These are phyloP conservation scores for Hyperoplus lanceolatus DNA, from an alignment of 2,797 vertebrate species.

Conservation along the genomic window DNA sequence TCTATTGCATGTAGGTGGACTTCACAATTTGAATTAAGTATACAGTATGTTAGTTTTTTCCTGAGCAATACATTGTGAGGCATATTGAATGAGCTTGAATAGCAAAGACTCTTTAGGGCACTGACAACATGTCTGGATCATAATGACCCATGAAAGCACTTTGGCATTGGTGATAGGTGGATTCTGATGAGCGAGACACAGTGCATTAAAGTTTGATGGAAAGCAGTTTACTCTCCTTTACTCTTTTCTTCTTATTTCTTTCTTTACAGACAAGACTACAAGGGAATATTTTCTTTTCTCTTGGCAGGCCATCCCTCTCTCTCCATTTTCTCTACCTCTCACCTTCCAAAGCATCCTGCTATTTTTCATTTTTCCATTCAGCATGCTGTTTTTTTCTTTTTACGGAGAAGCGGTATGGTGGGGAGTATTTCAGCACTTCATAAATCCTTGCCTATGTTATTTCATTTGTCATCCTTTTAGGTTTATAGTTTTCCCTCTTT, in stretches of 20 bases:
- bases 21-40: conserved; percentile 80
- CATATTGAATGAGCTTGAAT: conserved; percentile 69
- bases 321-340: conserved; percentile 65
- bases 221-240: conserved; percentile 48
- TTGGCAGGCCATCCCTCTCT: conserved; percentile 60
- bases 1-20: conserved; percentile 70
- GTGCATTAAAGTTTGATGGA: conserved; percentile 52
- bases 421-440: conserved; percentile 77
- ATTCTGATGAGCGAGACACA: conserved; percentile 61
- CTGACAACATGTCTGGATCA: conserved; percentile 74
- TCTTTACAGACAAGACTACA: conserved; percentile 35
- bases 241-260: conserved; percentile 13
- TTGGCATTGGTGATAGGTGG: conserved; percentile 71
- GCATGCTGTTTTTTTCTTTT: conserved; percentile 16
- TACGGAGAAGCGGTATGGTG: conserved; percentile 52
- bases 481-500: conserved; percentile 60
- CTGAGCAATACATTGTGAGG: conserved; percentile 76
- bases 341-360: conserved; percentile 63
- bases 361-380: conserved; percentile 71
- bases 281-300: conserved; percentile 29
- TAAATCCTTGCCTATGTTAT: conserved; percentile 77
- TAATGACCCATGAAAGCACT: conserved; percentile 76
- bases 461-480: conserved; percentile 78
- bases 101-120: conserved; percentile 65
- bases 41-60: conserved; percentile 71